Evolutionary conservation across 2,888 invertebrate genomes (phyloP).

Genomic region (Drosophila antonietae): DNA sequence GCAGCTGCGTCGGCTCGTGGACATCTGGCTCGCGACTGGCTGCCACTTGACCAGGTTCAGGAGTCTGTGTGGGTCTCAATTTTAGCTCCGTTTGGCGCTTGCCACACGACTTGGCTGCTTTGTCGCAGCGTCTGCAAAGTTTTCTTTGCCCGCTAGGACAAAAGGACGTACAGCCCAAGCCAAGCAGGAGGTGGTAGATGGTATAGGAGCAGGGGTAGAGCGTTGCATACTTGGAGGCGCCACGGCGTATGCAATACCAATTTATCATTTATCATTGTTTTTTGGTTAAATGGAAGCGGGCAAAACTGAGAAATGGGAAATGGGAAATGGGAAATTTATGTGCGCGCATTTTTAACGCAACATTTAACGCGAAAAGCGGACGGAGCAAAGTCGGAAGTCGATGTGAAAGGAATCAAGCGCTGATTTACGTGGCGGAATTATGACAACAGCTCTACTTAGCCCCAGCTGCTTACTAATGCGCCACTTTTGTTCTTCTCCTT

Average conservation of each 20-base stretch:
- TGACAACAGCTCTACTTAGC: conserved; percentile 46
- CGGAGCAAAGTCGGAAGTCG: conserved; percentile 15
- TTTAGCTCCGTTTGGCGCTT: conserved; percentile 25
- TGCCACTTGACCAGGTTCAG: conserved; percentile 48
- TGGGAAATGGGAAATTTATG: conserved; percentile 79
- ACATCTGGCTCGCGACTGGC: conserved; percentile 1
- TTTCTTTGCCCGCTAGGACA: conserved; percentile 47
- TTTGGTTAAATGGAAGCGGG: conserved; percentile 1
- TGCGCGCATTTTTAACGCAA: conserved; percentile 83
- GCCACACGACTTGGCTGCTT: conserved; percentile 47
- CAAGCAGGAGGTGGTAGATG: background rate
- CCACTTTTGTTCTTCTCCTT: background rate
- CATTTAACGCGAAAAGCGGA: conserved; percentile 68
- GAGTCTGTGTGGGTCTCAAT: conserved; percentile 8
- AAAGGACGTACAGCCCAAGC: conserved; percentile 11
- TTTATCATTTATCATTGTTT: conserved; percentile 66
- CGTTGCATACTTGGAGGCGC: conserved; percentile 35
- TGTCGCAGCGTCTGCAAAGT: conserved; percentile 81
- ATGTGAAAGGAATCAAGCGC: conserved; percentile 20
- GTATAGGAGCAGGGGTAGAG: background rate
- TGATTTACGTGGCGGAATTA: conserved; percentile 51
- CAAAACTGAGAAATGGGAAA: conserved; percentile 41
- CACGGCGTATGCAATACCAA: conserved; percentile 57
- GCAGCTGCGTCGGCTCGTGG: conserved; percentile 9
- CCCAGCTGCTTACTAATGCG: conserved; percentile 4